These are phyloP conservation scores for Tribolium madens DNA, from an alignment of 1,140 invertebrate genomes.

Conservation along the genomic window DNA sequence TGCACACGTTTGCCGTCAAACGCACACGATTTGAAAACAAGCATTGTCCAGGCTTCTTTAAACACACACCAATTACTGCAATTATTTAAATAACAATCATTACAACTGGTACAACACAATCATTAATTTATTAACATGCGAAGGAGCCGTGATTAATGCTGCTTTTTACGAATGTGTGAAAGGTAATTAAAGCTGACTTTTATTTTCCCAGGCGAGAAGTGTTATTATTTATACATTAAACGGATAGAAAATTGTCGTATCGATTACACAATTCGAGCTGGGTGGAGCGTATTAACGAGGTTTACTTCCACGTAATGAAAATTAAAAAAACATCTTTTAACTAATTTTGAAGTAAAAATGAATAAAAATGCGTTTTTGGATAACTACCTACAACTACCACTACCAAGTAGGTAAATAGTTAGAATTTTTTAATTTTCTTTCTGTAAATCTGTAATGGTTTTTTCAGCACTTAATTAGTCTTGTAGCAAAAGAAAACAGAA, in stretches of 20 bases:
- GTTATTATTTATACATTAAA: not conserved
- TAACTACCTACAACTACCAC: no score
- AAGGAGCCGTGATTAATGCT: slow-evolving; percentile 24
- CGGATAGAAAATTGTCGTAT: not conserved
- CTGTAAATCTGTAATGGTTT: no score
- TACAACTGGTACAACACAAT: slow-evolving; percentile 25
- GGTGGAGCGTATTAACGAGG: not conserved
- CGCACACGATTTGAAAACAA: slow-evolving; percentile 18
- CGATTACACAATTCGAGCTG: not conserved
- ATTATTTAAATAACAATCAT: slow-evolving; percentile 32
- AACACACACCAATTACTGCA: slow-evolving; percentile 18
- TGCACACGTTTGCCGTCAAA: not conserved
- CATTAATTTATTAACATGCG: slow-evolving; percentile 28
- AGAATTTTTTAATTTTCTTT: no score
- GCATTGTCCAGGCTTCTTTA: slow-evolving; percentile 9
- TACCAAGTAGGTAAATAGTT: no score
- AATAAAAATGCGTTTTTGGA: no score
- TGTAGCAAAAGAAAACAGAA: no score
- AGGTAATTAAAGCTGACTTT: slow-evolving; percentile 6
- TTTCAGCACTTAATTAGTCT: no score
- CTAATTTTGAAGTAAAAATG: no score
- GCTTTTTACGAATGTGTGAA: slow-evolving; percentile 17
- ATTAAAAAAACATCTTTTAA: no score
- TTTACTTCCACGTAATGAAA: no score
- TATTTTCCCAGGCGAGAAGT: slow-evolving; percentile 19